Evolutionary conservation across 2,888 invertebrate genomes (phyloP), one percentile per base, ranked within the genome.

Genomic region (Macrophya annulata): DNA sequence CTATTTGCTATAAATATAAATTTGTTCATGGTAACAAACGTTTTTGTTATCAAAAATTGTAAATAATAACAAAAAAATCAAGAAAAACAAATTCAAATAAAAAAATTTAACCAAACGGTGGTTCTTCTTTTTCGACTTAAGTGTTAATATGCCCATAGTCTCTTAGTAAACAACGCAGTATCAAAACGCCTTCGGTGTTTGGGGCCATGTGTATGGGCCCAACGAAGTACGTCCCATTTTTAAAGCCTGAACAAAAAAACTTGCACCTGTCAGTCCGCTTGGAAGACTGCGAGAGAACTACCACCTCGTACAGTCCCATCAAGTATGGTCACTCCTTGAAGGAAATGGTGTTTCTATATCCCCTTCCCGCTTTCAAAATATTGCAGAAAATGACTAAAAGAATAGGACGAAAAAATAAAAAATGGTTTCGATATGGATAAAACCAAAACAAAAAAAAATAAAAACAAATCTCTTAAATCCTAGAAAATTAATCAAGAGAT

Each of bases 231-330:
- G 77, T 77, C 77, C 77, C 31, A 55, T 77, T 77, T 55, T 77
- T 51, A 51, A 77, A 51, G 31, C 12, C 43, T 77, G 77, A 51
- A 77, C 21, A 74, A 77, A 77, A 55, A 77, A 77, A 51, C 55
- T 77, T 77, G 77, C 77, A 77, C 77, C 77, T 77, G 77, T 77
- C 77, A 48, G 77, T 77, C 77, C 25, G 51, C 77, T 55, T 43
- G 77, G 51, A 77, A 77, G 77, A 48, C 51, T 51, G 77, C 48
- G 77, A 77, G 77, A 77, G 77, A 77, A 77, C 48, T 45, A 77
- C 77, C 77, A 77, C 77, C 55, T 77, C 15, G 77, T 77, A 77
- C 77, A 77, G 77, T 77, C 77, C 77, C 37, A 43, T 77, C 51
- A 43, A 55, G 51, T 21, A 43, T 21, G 45, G 21, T 55, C 12